Percentiles rank a stretch among this genome's conserved stretches.
phyloP scores from a whole-genome alignment of 2,888 invertebrate species.

The Cetonia aurata region DNA sequence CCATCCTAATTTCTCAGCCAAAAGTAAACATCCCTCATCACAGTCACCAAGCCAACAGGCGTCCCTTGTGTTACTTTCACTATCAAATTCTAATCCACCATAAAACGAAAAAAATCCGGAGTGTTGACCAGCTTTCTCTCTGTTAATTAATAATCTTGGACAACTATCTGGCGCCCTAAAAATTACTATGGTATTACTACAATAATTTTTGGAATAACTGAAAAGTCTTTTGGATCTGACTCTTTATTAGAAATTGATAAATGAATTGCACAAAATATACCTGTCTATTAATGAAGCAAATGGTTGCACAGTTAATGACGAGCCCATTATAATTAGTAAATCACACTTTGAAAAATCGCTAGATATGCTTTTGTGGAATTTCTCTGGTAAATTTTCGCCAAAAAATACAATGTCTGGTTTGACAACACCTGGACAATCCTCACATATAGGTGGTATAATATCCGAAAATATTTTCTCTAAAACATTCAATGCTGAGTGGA shows the following conservation, averaged over 20 bases:
- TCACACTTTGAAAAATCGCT: conserved; percentile 89
- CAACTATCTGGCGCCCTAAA: conserved; percentile 76
- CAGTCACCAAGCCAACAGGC: conserved; percentile 88
- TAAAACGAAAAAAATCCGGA: conserved; percentile 62
- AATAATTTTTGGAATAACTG: too few species aligned
- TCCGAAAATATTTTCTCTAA: conserved; percentile 80
- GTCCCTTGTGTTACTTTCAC: conserved; percentile 75
- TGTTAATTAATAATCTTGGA: conserved; percentile 89
- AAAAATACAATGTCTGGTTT: conserved; percentile 98
- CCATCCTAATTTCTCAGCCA: conserved; percentile 86
- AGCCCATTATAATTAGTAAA: conserved; percentile 94
- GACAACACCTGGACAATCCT: conserved; percentile 77
- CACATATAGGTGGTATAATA: conserved; percentile 84
- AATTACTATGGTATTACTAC: conserved; percentile 20
- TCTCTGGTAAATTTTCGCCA: conserved; percentile 87
- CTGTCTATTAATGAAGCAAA: conserved; percentile 90
- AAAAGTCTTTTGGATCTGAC: too few species aligned
- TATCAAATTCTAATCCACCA: conserved; percentile 79
- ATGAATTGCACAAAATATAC: conserved; percentile 66
- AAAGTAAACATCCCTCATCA: conserved; percentile 80
- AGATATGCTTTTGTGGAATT: conserved; percentile 78
- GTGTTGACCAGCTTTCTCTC: conserved; percentile 76
- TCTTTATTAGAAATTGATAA: too few species aligned
- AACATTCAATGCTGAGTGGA: conserved; percentile 47
- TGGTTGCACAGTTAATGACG: conserved; percentile 93